These are phyloP conservation scores for Halisarca cf. caerulea DNA, from an alignment of 37 sponge, comb jelly and placozoan species.

Conservation along the genomic window DNA sequence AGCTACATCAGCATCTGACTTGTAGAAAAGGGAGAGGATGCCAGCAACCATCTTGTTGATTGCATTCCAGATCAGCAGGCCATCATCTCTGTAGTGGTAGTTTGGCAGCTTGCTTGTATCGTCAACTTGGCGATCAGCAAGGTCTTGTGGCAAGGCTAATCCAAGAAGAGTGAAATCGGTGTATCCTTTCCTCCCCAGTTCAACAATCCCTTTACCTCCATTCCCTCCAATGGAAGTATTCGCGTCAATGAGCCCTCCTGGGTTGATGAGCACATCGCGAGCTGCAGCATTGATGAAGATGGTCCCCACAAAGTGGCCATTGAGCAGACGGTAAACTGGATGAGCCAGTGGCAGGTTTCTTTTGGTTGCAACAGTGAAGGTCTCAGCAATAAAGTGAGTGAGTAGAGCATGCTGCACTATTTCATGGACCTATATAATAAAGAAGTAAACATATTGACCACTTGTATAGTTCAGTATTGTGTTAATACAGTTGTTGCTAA, in stretches of 20 bases:
- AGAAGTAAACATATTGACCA: no score
- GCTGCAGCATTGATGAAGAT: slow-evolving; percentile 61
- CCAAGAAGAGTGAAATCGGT: slow-evolving; percentile 16
- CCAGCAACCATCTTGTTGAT: slow-evolving; percentile 31
- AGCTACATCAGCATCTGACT: slow-evolving; percentile 42
- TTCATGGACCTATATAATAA: slow-evolving; percentile 67
- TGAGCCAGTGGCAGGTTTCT: slow-evolving; percentile 66
- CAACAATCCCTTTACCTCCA: slow-evolving; percentile 17
- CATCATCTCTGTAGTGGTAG: slow-evolving; percentile 85
- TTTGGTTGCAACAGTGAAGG: slow-evolving; percentile 52
- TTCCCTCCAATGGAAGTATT: slow-evolving; percentile 55
- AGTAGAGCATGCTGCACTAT: not conserved
- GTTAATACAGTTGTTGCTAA: no score
- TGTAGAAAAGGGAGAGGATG: slow-evolving; percentile 50
- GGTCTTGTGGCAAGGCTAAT: slow-evolving; percentile 15
- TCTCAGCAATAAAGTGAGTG: slow-evolving; percentile 64
- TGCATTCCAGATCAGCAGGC: slow-evolving; percentile 54
- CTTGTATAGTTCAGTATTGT: no score
- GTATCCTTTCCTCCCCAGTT: slow-evolving; percentile 4
- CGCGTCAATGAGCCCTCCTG: slow-evolving; percentile 51
- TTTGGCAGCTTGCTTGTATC: slow-evolving; percentile 51
- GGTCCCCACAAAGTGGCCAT: slow-evolving; percentile 57
- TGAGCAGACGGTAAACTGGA: slow-evolving; percentile 68
- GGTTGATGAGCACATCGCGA: slow-evolving; percentile 33
- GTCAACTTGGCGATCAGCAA: slow-evolving; percentile 66